A percentile compares a stretch with the other conserved stretches of the same genome.
These are phyloP conservation scores for Echinops telfairi DNA, from an alignment of 2,113 vertebrate genomes.

Conservation along the genomic window DNA sequence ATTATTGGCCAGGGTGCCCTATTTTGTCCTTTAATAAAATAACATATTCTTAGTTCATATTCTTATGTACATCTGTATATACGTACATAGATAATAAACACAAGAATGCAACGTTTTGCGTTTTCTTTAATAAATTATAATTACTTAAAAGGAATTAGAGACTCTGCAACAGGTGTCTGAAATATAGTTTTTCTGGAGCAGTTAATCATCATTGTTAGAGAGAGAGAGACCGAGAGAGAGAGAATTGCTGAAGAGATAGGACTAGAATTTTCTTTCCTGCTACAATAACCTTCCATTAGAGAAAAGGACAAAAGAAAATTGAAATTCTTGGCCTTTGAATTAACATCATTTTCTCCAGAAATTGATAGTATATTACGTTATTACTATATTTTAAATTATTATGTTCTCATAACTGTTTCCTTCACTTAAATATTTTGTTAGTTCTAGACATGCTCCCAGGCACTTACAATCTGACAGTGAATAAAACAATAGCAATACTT, in stretches of 20 bases:
- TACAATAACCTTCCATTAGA: background rate
- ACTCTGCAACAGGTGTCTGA: background rate
- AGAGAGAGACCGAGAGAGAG: background rate
- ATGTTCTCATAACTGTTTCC: background rate
- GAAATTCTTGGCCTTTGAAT: background rate
- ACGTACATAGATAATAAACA: background rate
- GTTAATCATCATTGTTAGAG: background rate
- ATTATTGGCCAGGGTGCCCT: too few species aligned
- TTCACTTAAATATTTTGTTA: background rate
- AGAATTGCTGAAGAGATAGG: background rate
- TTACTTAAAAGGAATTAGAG: conserved; percentile 28
- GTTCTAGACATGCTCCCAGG: background rate
- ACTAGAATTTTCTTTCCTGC: background rate
- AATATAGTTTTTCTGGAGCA: background rate
- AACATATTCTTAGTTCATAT: too few species aligned
- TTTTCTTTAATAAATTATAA: conserved; percentile 14
- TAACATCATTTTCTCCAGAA: conserved; percentile 14
- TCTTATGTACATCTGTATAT: too few species aligned
- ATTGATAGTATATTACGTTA: conserved; percentile 20
- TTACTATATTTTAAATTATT: conserved; percentile 23
- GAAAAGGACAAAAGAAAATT: background rate
- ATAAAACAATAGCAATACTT: background rate
- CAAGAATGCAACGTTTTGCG: background rate
- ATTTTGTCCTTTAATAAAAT: too few species aligned
- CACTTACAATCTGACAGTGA: background rate